Evolutionary conservation across 2,888 invertebrate genomes (phyloP).

Genomic region (Patella ulyssiponensis): DNA sequence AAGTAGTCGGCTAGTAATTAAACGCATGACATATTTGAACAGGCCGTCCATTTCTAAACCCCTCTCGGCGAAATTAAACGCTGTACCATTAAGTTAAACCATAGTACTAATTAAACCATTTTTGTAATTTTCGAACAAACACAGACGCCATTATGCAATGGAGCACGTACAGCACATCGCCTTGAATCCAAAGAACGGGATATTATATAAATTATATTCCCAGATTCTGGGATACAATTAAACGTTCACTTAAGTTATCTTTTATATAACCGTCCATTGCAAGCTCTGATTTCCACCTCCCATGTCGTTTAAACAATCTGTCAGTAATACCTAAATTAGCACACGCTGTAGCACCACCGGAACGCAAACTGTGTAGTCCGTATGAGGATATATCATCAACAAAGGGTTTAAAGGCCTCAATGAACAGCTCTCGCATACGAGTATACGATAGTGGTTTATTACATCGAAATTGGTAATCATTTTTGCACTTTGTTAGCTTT

Average conservation of each 20-base stretch:
- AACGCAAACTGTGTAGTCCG: constrained; percentile 19
- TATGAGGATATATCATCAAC: constrained; percentile 25
- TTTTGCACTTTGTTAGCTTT: constrained; percentile 1
- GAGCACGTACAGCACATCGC: constrained; percentile 1
- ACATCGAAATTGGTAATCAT: constrained; percentile 11
- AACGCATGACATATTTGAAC: too few species aligned
- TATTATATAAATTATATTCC: neutral
- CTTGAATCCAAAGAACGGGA: neutral
- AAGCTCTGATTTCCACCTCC: constrained; percentile 16
- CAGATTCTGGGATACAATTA: constrained; percentile 9
- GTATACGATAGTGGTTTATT: constrained; percentile 23
- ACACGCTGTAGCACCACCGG: constrained; percentile 26
- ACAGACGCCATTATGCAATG: too few species aligned
- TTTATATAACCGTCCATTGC: constrained; percentile 20
- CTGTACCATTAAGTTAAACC: too few species aligned
- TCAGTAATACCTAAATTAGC: constrained; percentile 28
- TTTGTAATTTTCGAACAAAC: neutral
- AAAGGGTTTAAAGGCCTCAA: constrained; percentile 24
- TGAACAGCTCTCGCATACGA: constrained; percentile 24
- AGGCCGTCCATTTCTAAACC: too few species aligned
- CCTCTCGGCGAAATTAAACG: too few species aligned
- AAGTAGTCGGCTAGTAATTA: too few species aligned
- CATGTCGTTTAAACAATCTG: constrained; percentile 30
- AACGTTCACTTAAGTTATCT: neutral
- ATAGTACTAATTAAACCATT: too few species aligned